Conservation (phyloP, 1,140 invertebrate species). For the Homalodisca vitripennis region DNA sequence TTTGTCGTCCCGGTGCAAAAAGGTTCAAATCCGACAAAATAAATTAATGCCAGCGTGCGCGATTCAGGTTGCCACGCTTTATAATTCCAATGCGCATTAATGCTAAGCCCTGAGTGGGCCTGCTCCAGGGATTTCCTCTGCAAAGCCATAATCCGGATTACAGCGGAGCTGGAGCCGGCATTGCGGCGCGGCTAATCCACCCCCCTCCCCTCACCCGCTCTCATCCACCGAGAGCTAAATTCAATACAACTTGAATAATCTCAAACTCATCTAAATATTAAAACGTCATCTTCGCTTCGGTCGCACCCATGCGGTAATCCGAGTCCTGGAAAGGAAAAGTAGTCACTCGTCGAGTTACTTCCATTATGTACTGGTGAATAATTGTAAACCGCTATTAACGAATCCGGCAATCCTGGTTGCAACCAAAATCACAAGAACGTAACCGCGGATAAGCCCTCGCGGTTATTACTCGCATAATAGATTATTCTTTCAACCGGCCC, state of each 20-base stretch:
- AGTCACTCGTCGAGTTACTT: too few relatives aligned
- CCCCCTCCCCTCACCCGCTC: conserved; percentile 25
- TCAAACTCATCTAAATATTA: conserved; percentile 26
- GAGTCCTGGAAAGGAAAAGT: too few relatives aligned
- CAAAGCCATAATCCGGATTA: conserved; percentile 37
- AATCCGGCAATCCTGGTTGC: too few relatives aligned
- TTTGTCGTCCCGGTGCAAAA: background rate
- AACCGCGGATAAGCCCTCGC: too few relatives aligned
- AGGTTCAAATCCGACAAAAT: conserved; percentile 35
- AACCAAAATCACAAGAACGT: too few relatives aligned
- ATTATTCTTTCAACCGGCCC: too few relatives aligned
- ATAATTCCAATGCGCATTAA: conserved; percentile 38
- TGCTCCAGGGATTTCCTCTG: conserved; percentile 30
- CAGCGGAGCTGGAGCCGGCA: conserved; percentile 22
- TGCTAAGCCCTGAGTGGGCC: conserved; percentile 32
- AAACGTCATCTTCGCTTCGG: conserved; percentile 15
- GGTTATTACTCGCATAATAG: too few relatives aligned
- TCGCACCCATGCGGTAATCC: too few relatives aligned
- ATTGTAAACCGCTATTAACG: too few relatives aligned
- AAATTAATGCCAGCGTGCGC: conserved; percentile 31
- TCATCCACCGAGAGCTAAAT: background rate
- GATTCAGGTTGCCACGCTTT: conserved; percentile 38
- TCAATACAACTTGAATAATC: conserved; percentile 31
- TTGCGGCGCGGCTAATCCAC: conserved; percentile 29
- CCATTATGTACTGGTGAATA: too few relatives aligned